Percentiles rank a stretch among this genome's conserved stretches.
phyloP scores from a whole-genome alignment of 1,140 invertebrate genomes.

The Drosophila santomea region DNA sequence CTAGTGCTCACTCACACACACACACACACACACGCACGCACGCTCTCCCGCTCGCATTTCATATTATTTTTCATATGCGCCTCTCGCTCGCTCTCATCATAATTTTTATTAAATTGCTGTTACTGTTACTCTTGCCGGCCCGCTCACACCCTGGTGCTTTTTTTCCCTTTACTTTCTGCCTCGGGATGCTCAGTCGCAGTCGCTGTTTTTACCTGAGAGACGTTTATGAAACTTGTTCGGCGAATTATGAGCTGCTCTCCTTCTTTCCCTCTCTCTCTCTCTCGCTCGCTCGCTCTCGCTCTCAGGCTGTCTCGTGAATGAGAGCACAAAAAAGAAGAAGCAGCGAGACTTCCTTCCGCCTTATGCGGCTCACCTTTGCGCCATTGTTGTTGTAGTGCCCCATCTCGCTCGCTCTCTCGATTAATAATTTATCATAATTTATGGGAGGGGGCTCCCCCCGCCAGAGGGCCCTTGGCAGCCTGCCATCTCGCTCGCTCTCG shows the following conservation, averaged over 20 bases:
- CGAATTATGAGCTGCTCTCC: slow-evolving; percentile 73
- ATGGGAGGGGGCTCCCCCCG: slow-evolving; percentile 58
- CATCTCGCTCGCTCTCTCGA: slow-evolving; percentile 25
- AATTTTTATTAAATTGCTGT: slow-evolving; percentile 80
- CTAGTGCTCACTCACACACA: slow-evolving; percentile 56
- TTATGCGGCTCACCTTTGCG: slow-evolving; percentile 68
- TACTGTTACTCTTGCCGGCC: slow-evolving; percentile 79
- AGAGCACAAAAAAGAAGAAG: slow-evolving; percentile 14
- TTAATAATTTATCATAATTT: slow-evolving; percentile 85
- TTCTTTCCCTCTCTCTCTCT: slow-evolving; percentile 29
- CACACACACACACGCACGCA: slow-evolving; percentile 27
- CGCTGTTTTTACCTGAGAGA: slow-evolving; percentile 67
- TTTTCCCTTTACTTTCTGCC: slow-evolving; percentile 9
- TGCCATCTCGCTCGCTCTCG: slow-evolving; percentile 59
- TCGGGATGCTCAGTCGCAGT: slow-evolving; percentile 57
- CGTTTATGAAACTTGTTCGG: slow-evolving; percentile 82
- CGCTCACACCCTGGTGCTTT: slow-evolving; percentile 43
- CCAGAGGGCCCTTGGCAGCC: slow-evolving; percentile 55
- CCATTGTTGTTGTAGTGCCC: slow-evolving; percentile 53
- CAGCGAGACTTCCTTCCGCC: slow-evolving; percentile 69
- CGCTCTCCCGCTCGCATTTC: slow-evolving; percentile 72
- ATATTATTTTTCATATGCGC: slow-evolving; percentile 78
- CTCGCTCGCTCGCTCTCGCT: slow-evolving; percentile 17
- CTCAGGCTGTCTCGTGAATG: neutral
- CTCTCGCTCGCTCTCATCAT: slow-evolving; percentile 77